Evolutionary conservation across 2,797 vertebrate species (phyloP).

Genomic region (Diglossa cyanea): DNA sequence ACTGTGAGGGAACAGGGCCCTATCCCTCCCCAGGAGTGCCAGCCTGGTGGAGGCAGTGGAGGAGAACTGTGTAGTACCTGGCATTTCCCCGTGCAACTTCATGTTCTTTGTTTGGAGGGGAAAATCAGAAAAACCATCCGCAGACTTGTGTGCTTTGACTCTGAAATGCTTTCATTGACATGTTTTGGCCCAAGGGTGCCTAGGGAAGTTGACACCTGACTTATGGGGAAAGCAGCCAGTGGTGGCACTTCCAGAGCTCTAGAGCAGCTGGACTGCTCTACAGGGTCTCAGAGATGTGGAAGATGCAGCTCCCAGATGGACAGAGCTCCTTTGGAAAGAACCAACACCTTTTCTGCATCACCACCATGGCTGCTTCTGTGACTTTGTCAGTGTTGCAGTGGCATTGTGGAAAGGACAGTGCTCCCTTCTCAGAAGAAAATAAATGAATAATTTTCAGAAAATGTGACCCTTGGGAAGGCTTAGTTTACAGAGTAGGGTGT

Average conservation of each 20-base stretch:
- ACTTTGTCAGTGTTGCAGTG: neutral
- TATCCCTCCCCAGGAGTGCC: neutral
- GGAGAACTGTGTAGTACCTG: accelerated
- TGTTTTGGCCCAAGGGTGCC: neutral
- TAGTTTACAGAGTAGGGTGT: neutral
- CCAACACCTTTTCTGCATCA: neutral
- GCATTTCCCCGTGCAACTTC: accelerated
- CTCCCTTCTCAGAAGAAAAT: neutral
- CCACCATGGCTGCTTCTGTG: neutral
- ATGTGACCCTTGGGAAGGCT: neutral
- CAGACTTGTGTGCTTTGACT: neutral
- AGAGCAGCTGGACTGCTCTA: neutral
- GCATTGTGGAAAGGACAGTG: neutral
- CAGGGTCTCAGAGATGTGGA: neutral
- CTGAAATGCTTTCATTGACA: neutral
- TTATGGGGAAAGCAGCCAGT: neutral
- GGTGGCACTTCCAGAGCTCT: neutral
- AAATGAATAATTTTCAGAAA: neutral
- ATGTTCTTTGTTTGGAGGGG: neutral
- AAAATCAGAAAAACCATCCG: neutral
- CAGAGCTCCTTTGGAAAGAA: neutral
- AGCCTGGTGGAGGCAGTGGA: neutral
- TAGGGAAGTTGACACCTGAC: neutral
- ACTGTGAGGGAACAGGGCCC: neutral
- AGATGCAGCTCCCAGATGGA: neutral